phyloP scores from a whole-genome alignment of 2,888 invertebrate species.

The Rapana venosa region DNA sequence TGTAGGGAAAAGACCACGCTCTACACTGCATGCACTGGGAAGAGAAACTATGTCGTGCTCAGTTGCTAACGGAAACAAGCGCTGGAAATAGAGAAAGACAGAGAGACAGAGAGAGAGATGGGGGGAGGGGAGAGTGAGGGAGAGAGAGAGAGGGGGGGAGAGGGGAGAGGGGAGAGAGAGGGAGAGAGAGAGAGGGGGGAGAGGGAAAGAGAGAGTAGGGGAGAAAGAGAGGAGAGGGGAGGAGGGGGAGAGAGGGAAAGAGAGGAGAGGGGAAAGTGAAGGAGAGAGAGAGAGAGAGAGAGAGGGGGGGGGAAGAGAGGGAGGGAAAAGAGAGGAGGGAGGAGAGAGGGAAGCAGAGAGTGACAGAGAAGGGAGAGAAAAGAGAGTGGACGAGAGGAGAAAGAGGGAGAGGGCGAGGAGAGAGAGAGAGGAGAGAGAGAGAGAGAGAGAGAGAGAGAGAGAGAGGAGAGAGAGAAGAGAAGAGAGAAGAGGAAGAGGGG shows the following conservation, averaged over 20 bases:
- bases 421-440: neutral
- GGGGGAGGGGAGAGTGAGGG: neutral
- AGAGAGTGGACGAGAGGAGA: neutral
- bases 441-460: neutral
- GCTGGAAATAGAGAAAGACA: too few relatives aligned
- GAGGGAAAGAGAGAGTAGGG: neutral
- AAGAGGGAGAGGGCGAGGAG: neutral
- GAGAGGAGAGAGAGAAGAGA: neutral
- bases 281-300: neutral
- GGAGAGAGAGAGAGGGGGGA: neutral
- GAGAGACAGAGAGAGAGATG: neutral
- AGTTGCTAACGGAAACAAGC: too few relatives aligned
- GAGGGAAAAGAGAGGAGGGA: neutral
- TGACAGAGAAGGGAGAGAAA: neutral
- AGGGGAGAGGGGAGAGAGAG: neutral
- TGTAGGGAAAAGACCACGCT: too few relatives aligned
- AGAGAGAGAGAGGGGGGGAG: conserved; percentile 5
- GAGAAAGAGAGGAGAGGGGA: neutral
- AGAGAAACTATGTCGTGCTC: too few relatives aligned
- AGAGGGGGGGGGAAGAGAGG: neutral
- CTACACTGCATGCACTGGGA: too few relatives aligned
- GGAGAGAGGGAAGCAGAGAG: neutral
- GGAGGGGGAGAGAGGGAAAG: neutral
- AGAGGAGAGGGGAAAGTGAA: neutral
- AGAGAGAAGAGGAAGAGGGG: neutral